Percentiles rank a stretch among this genome's conserved stretches.
Conservation (phyloP, 53 echinoderm and acorn worm genomes). For the Holothuria leucospilota region DNA sequence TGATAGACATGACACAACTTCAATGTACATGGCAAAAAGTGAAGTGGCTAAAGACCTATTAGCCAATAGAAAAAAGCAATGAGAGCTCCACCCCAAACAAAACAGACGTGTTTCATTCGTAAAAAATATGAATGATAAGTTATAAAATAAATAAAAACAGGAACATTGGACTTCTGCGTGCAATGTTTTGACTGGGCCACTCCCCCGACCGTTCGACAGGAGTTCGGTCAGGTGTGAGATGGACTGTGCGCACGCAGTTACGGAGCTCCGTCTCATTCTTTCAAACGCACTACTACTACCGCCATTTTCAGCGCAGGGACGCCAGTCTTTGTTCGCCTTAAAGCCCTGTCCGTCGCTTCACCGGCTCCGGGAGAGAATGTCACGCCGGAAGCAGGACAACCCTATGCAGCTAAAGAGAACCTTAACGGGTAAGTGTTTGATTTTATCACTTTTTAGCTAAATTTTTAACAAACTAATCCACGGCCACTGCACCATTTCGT, state of each 20-base stretch:
- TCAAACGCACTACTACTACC: slow-evolving; percentile 62
- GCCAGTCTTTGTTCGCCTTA: slow-evolving; percentile 98
- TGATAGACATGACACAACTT: no score
- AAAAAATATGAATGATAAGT: slow-evolving; percentile 38
- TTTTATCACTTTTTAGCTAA: slow-evolving; percentile 23
- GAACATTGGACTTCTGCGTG: slow-evolving; percentile 43
- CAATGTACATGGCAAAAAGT: slow-evolving; percentile 10
- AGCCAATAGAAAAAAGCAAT: slow-evolving; percentile 50
- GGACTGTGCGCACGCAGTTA: slow-evolving; percentile 47
- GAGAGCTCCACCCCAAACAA: slow-evolving; percentile 52
- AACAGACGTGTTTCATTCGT: slow-evolving; percentile 35
- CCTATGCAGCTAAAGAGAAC: slow-evolving; percentile 97
- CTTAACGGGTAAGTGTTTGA: slow-evolving; percentile 86
- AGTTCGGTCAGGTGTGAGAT: slow-evolving; percentile 54
- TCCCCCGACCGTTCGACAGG: slow-evolving; percentile 36
- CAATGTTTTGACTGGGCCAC: slow-evolving; percentile 46
- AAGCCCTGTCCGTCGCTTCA: slow-evolving; percentile 95
- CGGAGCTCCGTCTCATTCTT: slow-evolving; percentile 47
- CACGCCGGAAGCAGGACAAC: slow-evolving; percentile 99
- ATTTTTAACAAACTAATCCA: slow-evolving; percentile 23
- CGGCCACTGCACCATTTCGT: slow-evolving; percentile 10
- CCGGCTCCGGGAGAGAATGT: slow-evolving; percentile 99
- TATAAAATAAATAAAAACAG: slow-evolving; percentile 34
- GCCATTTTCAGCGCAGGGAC: slow-evolving; percentile 99
- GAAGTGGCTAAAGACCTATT: slow-evolving; percentile 53